Conservation (phyloP, 2,797 vertebrate genomes). For the Dallia pectoralis region DNA sequence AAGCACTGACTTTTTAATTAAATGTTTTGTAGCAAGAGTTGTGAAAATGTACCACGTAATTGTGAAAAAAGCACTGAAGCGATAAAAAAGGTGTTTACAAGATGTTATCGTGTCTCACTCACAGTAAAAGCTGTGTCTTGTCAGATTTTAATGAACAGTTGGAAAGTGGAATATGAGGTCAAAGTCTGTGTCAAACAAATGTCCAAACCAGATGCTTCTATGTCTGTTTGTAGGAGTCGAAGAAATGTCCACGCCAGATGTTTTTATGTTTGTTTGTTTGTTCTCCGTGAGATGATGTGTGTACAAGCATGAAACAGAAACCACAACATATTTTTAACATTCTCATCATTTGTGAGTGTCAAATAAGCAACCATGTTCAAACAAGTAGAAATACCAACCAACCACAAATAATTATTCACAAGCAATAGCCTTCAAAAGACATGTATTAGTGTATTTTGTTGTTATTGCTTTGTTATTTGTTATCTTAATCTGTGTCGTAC, state of each 20-base stretch:
- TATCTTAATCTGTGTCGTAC: constrained; percentile 50
- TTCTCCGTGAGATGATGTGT: not conserved
- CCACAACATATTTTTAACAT: too few species aligned
- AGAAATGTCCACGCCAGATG: not conserved
- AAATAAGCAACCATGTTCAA: too few species aligned
- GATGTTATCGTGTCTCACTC: not conserved
- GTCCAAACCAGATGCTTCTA: not conserved
- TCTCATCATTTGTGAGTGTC: too few species aligned
- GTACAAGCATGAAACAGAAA: not conserved
- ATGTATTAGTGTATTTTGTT: not conserved
- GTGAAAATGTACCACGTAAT: too few species aligned
- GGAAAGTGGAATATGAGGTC: not conserved
- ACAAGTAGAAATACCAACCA: too few species aligned
- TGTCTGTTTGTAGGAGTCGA: not conserved
- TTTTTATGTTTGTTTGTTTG: not conserved
- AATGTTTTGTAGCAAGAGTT: too few species aligned
- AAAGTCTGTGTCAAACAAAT: not conserved
- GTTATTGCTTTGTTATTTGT: not conserved
- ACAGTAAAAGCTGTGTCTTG: not conserved
- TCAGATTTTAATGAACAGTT: not conserved
- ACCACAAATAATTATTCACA: too few species aligned
- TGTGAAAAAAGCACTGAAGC: too few species aligned
- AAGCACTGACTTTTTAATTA: too few species aligned
- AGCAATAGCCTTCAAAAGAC: not conserved
- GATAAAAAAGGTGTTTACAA: too few species aligned